Evolutionary conservation across 2,888 invertebrate species (phyloP).

Genomic region (Tachystola acroxantha): DNA sequence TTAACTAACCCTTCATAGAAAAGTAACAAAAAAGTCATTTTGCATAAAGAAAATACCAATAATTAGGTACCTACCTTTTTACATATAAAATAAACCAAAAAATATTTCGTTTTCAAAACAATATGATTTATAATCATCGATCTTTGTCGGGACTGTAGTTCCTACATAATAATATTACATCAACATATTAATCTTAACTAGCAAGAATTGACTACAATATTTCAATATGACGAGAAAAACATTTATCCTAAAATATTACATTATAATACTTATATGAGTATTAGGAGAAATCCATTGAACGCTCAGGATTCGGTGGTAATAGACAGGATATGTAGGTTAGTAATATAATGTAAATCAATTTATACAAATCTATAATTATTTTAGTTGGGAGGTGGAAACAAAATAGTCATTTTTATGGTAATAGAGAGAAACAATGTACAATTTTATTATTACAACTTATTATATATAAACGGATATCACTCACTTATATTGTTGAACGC

Average conservation of each 20-base stretch:
- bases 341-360: slow-evolving; percentile 11
- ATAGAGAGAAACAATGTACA: too few relatives aligned
- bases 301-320: slow-evolving; percentile 60
- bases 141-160: background rate
- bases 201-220: slow-evolving; percentile 57
- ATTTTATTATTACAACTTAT: too few relatives aligned
- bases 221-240: slow-evolving; percentile 59
- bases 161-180: slow-evolving; percentile 20
- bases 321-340: slow-evolving; percentile 43
- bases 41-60: too few relatives aligned
- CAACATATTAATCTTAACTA: slow-evolving; percentile 27
- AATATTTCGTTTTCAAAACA: too few relatives aligned
- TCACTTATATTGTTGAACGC: too few relatives aligned
- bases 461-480: too few relatives aligned
- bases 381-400: too few relatives aligned
- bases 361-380: slow-evolving; percentile 8
- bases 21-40: too few relatives aligned
- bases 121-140: slow-evolving; percentile 16
- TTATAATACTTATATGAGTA: slow-evolving; percentile 47
- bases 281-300: slow-evolving; percentile 38
- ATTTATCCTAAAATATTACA: slow-evolving; percentile 31
- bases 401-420: too few relatives aligned
- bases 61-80: too few relatives aligned
- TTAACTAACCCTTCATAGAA: too few relatives aligned
- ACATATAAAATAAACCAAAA: too few relatives aligned